Evolutionary conservation across 2,888 invertebrate species (phyloP), one percentile per base, ranked within the genome.

Genomic region (Blomia tropicalis): DNA sequence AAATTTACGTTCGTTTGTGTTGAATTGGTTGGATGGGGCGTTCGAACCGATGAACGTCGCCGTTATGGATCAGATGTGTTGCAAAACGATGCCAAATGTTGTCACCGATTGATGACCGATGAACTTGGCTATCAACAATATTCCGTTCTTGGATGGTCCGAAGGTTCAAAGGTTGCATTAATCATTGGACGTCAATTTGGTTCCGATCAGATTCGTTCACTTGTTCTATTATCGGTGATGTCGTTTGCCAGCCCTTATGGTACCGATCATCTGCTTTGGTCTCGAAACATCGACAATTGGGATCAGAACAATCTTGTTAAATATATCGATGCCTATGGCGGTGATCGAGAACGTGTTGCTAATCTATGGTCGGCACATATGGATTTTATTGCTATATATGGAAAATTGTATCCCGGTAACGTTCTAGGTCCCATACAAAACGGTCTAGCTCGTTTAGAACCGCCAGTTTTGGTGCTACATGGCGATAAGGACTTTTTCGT

Each of bases 91-190:
- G 43, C 27, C 17, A 32, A 62, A 17, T 56, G 62, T 32, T 58
- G 56, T 30, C 2, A 31, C n/a, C 11, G 23, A 36, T 25, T 62
- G 54, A 62, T 62, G 62, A 27, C 11, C 41, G 14, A 41, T 54
- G 43, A 64, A 54, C 51, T 64, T 41, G 63, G 44, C 31, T 58
- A 60, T 58, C 11, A 58, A 2, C 19, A 25, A 14, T 67, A 69
- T 58, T 73, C 73, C 0, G 60, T 73, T 1, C 66, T 73, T 22
- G 74, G 75, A 2, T 75, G 73, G 73, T 72, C 72, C 69, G 75
- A 75, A 67, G 75, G 75, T 4, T 74, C 72, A 1, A 72, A 69
- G 25, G 70, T 71, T 2, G 73, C 69, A 4, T 53, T 75, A 67
- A 69, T 74, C 14, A 64, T 74, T 22, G 73, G 74, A 71, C 69